Percentiles rank a stretch among this genome's conserved stretches.
phyloP scores from a whole-genome alignment of 2,797 vertebrate genomes.

The Cuculus canorus region DNA sequence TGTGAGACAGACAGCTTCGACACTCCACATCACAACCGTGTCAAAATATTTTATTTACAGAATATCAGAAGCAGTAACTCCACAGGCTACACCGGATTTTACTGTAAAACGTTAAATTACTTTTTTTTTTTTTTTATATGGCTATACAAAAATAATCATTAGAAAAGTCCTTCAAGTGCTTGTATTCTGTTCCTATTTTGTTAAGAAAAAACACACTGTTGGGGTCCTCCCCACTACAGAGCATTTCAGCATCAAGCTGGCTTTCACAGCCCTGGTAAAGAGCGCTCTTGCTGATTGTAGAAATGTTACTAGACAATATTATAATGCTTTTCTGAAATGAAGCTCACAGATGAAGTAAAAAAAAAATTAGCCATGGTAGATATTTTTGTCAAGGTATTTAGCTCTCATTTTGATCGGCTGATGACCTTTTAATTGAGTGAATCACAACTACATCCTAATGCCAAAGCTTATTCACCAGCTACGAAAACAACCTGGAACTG shows the following conservation, averaged over 20 bases:
- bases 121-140: background rate
- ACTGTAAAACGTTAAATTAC: background rate
- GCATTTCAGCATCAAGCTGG: background rate
- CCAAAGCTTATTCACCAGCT: constrained; percentile 28
- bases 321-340: background rate
- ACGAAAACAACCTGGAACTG: constrained; percentile 25
- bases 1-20: constrained; percentile 49
- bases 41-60: constrained; percentile 69
- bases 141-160: constrained; percentile 27
- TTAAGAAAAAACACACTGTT: background rate
- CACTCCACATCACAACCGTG: constrained; percentile 28
- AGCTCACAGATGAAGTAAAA: background rate
- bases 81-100: background rate
- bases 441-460: constrained; percentile 36
- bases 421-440: constrained; percentile 59
- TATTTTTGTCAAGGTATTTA: constrained; percentile 54
- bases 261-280: background rate
- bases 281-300: background rate
- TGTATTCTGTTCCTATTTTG: background rate
- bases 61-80: constrained; percentile 24
- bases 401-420: constrained; percentile 41
- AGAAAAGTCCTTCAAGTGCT: background rate
- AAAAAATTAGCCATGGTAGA: background rate
- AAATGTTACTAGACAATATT: background rate
- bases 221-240: background rate